These are phyloP conservation scores for Diogma glabrata DNA, from an alignment of 2,888 invertebrate genomes.

Conservation along the genomic window DNA sequence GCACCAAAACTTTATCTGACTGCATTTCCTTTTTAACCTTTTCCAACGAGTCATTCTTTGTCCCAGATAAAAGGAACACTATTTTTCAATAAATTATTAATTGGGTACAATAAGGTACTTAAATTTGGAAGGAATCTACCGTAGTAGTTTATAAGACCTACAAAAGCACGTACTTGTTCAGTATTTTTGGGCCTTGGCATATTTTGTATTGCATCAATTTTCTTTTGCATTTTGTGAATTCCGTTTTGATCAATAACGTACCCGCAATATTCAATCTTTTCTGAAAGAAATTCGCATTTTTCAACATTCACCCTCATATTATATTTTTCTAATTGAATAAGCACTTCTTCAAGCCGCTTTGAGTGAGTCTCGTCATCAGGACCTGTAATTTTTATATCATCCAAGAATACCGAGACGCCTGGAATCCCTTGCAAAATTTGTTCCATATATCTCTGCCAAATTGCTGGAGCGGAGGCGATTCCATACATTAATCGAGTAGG, in stretches of 20 bases:
- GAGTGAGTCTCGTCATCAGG: too few relatives aligned
- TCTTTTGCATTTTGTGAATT: constrained; percentile 24
- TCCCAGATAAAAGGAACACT: constrained; percentile 21
- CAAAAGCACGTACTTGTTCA: constrained; percentile 23
- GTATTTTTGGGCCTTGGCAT: constrained; percentile 20
- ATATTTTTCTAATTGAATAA: not conserved
- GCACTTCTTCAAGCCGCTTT: not conserved
- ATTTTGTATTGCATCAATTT: constrained; percentile 25
- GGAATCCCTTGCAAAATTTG: too few relatives aligned
- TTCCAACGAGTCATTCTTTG: constrained; percentile 18
- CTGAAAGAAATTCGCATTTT: too few relatives aligned
- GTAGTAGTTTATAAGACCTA: constrained; percentile 27
- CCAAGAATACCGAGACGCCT: too few relatives aligned
- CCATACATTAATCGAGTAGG: constrained; percentile 26
- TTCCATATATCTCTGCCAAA: too few relatives aligned
- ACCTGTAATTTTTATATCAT: too few relatives aligned
- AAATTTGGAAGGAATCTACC: constrained; percentile 25
- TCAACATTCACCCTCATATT: too few relatives aligned
- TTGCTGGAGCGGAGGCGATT: too few relatives aligned
- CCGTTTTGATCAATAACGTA: constrained; percentile 25
- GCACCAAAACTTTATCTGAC: constrained; percentile 20
- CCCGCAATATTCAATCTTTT: constrained; percentile 21
- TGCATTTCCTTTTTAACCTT: constrained; percentile 23
- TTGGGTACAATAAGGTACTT: constrained; percentile 22
- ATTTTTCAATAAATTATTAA: constrained; percentile 23